A percentile compares a stretch with the other conserved stretches of the same genome.
These are phyloP conservation scores for Nematolebias whitei DNA, from an alignment of 2,113 vertebrate genomes.

Conservation along the genomic window DNA sequence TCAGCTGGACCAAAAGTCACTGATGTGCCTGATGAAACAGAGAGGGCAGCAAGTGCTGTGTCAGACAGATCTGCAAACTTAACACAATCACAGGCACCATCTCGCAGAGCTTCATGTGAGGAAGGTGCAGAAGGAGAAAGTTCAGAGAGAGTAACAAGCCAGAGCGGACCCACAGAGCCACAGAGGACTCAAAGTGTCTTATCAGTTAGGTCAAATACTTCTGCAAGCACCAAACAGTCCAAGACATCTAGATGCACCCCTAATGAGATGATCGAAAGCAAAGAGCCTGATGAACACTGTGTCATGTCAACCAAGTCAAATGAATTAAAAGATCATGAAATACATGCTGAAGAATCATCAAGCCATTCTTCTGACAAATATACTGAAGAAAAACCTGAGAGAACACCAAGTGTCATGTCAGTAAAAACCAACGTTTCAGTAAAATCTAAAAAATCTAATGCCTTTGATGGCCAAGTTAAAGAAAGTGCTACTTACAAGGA, in stretches of 20 bases:
- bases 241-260: conserved; percentile 32
- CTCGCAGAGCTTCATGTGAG: too few relatives aligned
- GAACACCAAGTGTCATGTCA: conserved; percentile 41
- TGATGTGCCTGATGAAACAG: too few relatives aligned
- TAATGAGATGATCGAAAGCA: conserved; percentile 10
- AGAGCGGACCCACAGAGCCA: too few relatives aligned
- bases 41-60: too few relatives aligned
- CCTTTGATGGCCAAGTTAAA: conserved; percentile 40
- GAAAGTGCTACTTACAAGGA: conserved; percentile 20
- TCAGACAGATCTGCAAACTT: too few relatives aligned
- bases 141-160: too few relatives aligned
- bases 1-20: too few relatives aligned
- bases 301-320: conserved; percentile 41
- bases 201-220: conserved; percentile 58
- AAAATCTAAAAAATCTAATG: conserved; percentile 53
- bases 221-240: conserved; percentile 44
- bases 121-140: too few relatives aligned
- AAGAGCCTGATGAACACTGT: conserved; percentile 21
- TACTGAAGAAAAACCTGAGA: conserved; percentile 24
- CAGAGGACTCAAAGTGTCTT: conserved; percentile 34
- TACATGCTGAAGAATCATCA: neutral
- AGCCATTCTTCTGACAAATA: neutral
- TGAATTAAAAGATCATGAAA: conserved; percentile 6
- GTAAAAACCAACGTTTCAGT: conserved; percentile 47
- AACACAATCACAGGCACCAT: too few relatives aligned